Base-by-base conservation (phyloP, 1,140 invertebrate genomes). In the Drosophila ananassae region DNA sequence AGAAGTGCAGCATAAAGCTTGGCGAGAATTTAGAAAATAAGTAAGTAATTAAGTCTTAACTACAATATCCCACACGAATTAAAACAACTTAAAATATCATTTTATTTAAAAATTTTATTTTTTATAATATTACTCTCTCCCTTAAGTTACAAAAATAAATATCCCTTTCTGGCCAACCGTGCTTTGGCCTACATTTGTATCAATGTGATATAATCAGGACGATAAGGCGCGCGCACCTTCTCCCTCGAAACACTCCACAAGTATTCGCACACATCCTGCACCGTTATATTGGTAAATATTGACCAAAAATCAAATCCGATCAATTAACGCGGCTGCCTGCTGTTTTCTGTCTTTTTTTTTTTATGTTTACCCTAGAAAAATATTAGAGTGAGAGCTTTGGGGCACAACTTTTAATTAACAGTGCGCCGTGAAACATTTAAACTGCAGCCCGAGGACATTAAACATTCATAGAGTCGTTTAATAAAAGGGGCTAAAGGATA, bases 191-290 rank as follows among this genome's bases (percentile, higher is more conserved):
- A 91, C 85, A 91, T 91, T 91, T 77, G 59, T 58, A 64, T 75
- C 60, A 72, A 66, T 81, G 75, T 90, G 90, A 90, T 90, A 90
- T 91, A 91, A 91, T 91, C 90, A 79, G 90, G 89, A 67, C 89
- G 84, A 79, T 59, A 83, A 83, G 66, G 80, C 79, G 79, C 68
- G 79, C 75, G 71, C 79, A 73, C 62, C 59, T 58, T 47, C 28
- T 59, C 68, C 60, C 62, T 44, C 63, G 50, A 53, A 62, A 67
- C 59, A 66, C 82, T 87, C 83, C 71, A 85, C 82, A 87, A 85
- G 82, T 87, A 82, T 81, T 66, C 41, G 25, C 69, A 64, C 54
- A 73, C 52, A 66, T 66, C 60, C 59, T 25, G 51, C 21, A 13
- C 34, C 48, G 28, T 74, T 66, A 41, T 47, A 53, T 75, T 74